These are phyloP conservation scores for Leptocoma aspasia DNA, from an alignment of 2,113 vertebrate genomes.

Conservation along the genomic window DNA sequence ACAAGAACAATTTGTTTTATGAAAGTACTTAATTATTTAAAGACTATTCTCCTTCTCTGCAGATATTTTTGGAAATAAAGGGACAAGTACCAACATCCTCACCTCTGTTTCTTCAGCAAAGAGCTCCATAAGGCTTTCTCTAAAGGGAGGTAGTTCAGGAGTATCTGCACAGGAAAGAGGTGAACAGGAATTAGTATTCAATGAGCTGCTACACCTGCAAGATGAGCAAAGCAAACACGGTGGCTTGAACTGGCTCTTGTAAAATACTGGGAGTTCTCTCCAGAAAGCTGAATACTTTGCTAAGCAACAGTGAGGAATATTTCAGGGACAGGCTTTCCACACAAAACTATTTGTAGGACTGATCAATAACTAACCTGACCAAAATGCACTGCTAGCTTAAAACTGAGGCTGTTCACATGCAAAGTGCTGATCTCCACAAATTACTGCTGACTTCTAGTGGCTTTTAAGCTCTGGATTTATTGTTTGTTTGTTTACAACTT, in stretches of 20 bases:
- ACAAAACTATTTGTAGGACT: neutral
- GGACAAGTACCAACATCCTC: neutral
- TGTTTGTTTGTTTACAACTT: neutral
- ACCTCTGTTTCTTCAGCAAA: conserved; percentile 93
- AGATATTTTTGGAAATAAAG: neutral
- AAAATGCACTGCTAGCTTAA: neutral
- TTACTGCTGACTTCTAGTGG: neutral
- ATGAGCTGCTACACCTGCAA: neutral
- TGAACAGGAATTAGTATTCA: neutral
- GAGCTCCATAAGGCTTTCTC: conserved; percentile 88
- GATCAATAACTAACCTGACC: neutral
- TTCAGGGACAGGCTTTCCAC: neutral
- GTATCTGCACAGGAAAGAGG: conserved; percentile 77
- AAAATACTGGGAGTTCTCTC: neutral
- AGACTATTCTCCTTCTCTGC: neutral
- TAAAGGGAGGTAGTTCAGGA: conserved; percentile 92
- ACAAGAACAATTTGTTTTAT: neutral
- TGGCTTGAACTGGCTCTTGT: neutral
- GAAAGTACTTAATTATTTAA: conserved; percentile 31
- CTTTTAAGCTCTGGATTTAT: neutral
- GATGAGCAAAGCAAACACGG: neutral
- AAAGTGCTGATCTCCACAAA: neutral
- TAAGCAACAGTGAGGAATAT: neutral
- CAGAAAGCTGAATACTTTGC: neutral
- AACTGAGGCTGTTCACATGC: neutral